Evolutionary conservation across 1,140 invertebrate species (phyloP).

Genomic region (Drosophila melanica): DNA sequence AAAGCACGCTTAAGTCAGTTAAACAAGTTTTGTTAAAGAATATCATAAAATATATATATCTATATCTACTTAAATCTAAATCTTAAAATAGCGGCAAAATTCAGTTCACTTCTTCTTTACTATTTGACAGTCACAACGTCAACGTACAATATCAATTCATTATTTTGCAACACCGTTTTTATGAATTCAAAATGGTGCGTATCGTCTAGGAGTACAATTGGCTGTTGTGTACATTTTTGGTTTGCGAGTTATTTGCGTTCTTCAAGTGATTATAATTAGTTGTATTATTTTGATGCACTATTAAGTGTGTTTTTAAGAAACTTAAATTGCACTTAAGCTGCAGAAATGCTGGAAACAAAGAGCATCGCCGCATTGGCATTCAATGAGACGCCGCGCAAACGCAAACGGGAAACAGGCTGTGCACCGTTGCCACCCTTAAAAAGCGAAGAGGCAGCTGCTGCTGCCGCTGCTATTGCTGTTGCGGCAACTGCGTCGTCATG

Average conservation of each 20-base stretch:
- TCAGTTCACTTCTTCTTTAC: neutral
- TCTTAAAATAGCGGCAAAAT: neutral
- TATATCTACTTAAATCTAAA: neutral
- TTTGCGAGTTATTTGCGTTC: neutral
- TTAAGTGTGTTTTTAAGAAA: neutral
- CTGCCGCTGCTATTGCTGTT: slow-evolving; percentile 18
- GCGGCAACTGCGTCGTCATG: slow-evolving; percentile 52
- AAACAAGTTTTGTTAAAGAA: neutral
- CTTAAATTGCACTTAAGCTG: neutral
- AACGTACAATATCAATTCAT: neutral
- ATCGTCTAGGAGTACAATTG: slow-evolving; percentile 28
- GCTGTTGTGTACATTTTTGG: slow-evolving; percentile 31
- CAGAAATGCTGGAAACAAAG: slow-evolving; percentile 64
- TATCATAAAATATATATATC: neutral
- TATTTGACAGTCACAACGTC: slow-evolving; percentile 12
- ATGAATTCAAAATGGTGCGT: slow-evolving; percentile 40
- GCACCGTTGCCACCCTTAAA: slow-evolving; percentile 35
- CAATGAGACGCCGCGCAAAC: slow-evolving; percentile 75
- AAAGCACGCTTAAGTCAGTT: neutral
- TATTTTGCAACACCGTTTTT: slow-evolving; percentile 14
- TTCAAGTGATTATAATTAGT: neutral
- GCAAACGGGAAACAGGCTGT: slow-evolving; percentile 63
- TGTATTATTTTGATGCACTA: too few relatives aligned
- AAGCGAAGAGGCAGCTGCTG: slow-evolving; percentile 41
- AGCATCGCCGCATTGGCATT: slow-evolving; percentile 65